Evolutionary conservation across 2,113 vertebrate species (phyloP).

Genomic region (Romanogobio albipinnatus): DNA sequence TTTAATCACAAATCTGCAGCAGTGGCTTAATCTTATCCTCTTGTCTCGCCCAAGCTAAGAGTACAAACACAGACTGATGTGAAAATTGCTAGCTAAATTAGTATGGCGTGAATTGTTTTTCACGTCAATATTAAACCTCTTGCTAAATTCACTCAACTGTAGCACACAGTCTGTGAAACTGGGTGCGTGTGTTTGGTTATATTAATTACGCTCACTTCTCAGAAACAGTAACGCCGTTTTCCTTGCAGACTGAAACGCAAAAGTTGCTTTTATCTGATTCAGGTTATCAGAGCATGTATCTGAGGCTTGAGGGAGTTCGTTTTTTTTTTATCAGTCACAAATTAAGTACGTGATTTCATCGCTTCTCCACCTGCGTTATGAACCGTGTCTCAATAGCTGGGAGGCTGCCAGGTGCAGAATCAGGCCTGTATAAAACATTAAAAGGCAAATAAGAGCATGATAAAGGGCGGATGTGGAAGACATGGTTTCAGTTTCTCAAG

Average conservation of each 20-base stretch:
- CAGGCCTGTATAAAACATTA: not conserved
- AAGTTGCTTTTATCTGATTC: not conserved
- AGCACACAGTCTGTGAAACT: not conserved
- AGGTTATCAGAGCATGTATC: not conserved
- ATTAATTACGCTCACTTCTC: not conserved
- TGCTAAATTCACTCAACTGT: not conserved
- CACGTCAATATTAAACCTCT: not conserved
- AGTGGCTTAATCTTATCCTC: constrained; percentile 38
- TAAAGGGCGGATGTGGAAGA: not conserved
- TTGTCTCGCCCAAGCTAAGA: not conserved
- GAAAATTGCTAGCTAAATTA: not conserved
- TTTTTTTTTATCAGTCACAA: not conserved
- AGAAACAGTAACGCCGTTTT: not conserved
- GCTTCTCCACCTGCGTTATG: not conserved
- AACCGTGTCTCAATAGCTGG: not conserved
- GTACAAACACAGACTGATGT: not conserved
- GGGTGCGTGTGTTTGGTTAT: not conserved
- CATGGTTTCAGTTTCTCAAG: not conserved
- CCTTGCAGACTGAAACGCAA: not conserved
- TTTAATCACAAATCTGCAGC: constrained; percentile 44
- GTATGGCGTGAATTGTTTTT: not conserved
- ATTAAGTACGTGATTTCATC: not conserved
- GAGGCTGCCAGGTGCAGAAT: constrained; percentile 18
- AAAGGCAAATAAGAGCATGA: not conserved
- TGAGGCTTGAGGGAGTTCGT: not conserved